A percentile compares a stretch with the other conserved stretches of the same genome.
Evolutionary conservation across 1,140 invertebrate genomes (phyloP).

Genomic region (Hylaeus volcanicus): DNA sequence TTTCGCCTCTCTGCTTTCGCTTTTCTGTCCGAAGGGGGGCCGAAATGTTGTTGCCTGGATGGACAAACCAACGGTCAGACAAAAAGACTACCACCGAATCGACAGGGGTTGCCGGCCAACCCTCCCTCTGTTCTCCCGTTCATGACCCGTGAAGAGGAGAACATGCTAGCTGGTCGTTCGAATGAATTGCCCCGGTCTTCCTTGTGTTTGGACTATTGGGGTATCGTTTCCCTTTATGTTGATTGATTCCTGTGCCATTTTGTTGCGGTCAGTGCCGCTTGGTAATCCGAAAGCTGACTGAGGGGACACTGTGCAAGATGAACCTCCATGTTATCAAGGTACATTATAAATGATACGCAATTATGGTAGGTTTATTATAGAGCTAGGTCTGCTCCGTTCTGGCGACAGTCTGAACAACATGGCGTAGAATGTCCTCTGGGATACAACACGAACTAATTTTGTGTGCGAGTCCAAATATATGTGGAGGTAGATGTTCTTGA

Average conservation of each 20-base stretch:
- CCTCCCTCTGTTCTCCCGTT: slow-evolving; percentile 28
- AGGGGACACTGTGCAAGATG: not conserved
- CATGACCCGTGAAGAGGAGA: slow-evolving; percentile 53
- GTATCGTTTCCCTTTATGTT: slow-evolving; percentile 10
- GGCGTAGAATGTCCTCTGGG: too few species aligned
- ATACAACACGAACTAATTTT: too few species aligned
- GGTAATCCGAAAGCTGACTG: not conserved
- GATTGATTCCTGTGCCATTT: slow-evolving; percentile 1
- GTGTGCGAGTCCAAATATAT: too few species aligned
- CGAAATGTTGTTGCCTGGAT: slow-evolving; percentile 59
- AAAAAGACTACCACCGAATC: slow-evolving; percentile 59
- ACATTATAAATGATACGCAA: not conserved
- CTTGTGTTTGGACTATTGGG: not conserved
- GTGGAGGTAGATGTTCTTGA: too few species aligned
- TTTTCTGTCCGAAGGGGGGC: slow-evolving; percentile 55
- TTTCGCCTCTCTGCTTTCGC: slow-evolving; percentile 39
- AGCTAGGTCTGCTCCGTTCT: too few species aligned
- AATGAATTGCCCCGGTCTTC: slow-evolving; percentile 29
- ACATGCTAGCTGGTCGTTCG: slow-evolving; percentile 39
- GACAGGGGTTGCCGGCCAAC: slow-evolving; percentile 51
- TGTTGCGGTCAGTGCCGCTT: not conserved
- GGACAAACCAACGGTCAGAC: slow-evolving; percentile 63
- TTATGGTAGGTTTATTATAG: not conserved
- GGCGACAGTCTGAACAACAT: too few species aligned
- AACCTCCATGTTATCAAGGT: not conserved